Base-by-base conservation (phyloP, 2,113 vertebrate species). In the Chelonoidis abingdonii region DNA sequence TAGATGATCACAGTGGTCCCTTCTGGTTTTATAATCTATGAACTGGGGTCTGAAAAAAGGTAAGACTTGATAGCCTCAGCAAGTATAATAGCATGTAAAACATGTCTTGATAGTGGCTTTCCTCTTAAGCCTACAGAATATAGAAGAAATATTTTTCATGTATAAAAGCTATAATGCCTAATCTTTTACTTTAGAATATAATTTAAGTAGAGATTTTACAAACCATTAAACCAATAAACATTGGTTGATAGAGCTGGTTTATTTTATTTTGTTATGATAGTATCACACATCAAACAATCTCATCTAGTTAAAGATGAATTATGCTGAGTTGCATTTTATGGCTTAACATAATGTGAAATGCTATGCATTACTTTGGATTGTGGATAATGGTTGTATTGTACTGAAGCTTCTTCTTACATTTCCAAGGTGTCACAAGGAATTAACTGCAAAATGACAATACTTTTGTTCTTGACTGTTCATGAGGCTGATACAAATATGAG, bases 341-440 rank as follows among this genome's bases (percentile, higher is more conserved):
- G 12, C 12, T 93, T 75, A 82, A 8, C 79, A 52, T 76, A 89
- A 87, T 50, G 57, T 19, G 90, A 89, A 50, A 50, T 50, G 50
- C 13, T 50, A 50, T 59, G 8, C 7, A 11, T 79, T 83, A 49
- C 22, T 27, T 56, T 49, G 2, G 50, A n/a, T 83, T 54, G 35
- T 22, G 50, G 79, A 38, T 69, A 90, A 50, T 27, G 10, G 35
- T 91, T 88, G 38, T 62, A 65, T 41, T 81, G 10, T 56, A 75
- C 14, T 94, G 69, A 88, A 88, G 53, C 76, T 11, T 52, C 35
- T 78, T 84, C 29, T 91, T 90, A 86, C 35, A 89, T 89, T 95
- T 94, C 75, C 56, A 10, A 14, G 24, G 41, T 17, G 29, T 56
- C 89, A 38, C 31, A 54, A 78, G n/a, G 3, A 35, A 29, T 47